Base-by-base conservation (phyloP, 2,888 invertebrate genomes). In the Aphodius granarius region DNA sequence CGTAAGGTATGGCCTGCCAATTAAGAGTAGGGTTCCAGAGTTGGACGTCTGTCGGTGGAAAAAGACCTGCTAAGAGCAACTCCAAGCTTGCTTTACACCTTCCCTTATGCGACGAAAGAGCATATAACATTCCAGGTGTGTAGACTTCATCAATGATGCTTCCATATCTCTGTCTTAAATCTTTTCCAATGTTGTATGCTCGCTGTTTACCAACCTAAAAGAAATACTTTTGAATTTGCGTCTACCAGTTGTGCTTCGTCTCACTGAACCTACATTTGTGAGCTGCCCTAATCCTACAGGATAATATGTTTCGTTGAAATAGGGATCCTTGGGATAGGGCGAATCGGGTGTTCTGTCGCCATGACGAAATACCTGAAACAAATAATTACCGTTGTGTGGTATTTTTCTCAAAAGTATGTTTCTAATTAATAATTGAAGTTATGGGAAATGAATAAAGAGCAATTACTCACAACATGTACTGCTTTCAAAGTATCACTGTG, bases 391-490 rank as follows among this genome's bases (percentile, higher is more conserved):
- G n/a, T n/a, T n/a, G n/a, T n/a, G n/a, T n/a, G n/a, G n/a, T n/a
- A n/a, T n/a, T n/a, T n/a, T n/a, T n/a, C n/a, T n/a, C n/a, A n/a
- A n/a, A n/a, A n/a, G n/a, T n/a, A n/a, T n/a, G n/a, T n/a, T n/a
- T n/a, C n/a, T n/a, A n/a, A n/a, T n/a, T n/a, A n/a, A n/a, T 5
- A 3, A 65, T 19, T 65, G 9, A 65, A 65, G 9, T 65, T 19
- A 65, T 65, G 1, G 9, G 19, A 65, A 5, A 65, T 9, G 15
- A 65, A 65, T 65, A 65, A 16, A 16, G 1, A 63, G 16, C 16
- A 19, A 19, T 4, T 68, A 68, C 68, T 68, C 19, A 68, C 68
- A 3, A 68, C 68, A 21, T 68, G 68, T 4, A 68, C 68, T 19
- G 21, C 19, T 20, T 68, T 20, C 21, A 68, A 68, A 19, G 17